These are phyloP conservation scores for Aphodius sticticus DNA, from an alignment of 2,888 invertebrate genomes.

Conservation along the genomic window DNA sequence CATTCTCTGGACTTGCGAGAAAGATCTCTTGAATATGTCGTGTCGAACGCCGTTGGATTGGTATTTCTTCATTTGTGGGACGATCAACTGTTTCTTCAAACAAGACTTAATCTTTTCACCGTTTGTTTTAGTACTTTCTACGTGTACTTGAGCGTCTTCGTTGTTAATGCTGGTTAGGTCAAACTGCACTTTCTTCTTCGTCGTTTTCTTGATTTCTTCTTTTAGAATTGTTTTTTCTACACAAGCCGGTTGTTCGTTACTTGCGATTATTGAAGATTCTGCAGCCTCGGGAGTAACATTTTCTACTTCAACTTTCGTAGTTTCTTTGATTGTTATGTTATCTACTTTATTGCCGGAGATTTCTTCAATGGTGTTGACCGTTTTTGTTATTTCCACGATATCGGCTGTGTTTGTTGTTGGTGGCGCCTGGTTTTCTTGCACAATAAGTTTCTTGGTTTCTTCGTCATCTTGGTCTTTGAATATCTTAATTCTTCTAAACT, in stretches of 20 bases:
- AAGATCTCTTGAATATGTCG: not conserved
- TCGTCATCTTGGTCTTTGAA: not conserved
- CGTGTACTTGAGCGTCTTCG: not conserved
- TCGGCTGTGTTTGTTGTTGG: not conserved
- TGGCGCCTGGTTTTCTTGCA: not conserved
- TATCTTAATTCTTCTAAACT: not conserved
- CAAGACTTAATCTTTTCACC: constrained; percentile 12
- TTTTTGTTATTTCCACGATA: not conserved
- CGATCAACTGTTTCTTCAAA: not conserved
- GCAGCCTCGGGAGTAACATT: not conserved
- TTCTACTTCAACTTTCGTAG: not conserved
- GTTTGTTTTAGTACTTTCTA: not conserved
- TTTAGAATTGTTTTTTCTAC: not conserved
- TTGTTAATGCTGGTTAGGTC: not conserved
- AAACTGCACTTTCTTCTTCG: constrained; percentile 16
- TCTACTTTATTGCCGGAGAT: constrained; percentile 5
- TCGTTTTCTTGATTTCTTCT: not conserved
- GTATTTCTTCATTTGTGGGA: not conserved
- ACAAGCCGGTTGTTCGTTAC: not conserved
- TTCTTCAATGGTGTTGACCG: not conserved
- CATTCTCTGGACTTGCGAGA: not conserved
- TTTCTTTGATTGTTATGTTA: constrained; percentile 11
- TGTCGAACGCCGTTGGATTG: not conserved
- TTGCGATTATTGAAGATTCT: not conserved
- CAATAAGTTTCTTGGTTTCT: constrained; percentile 14